phyloP scores from a whole-genome alignment of 1,140 invertebrate species.

The Aphis craccivora region DNA sequence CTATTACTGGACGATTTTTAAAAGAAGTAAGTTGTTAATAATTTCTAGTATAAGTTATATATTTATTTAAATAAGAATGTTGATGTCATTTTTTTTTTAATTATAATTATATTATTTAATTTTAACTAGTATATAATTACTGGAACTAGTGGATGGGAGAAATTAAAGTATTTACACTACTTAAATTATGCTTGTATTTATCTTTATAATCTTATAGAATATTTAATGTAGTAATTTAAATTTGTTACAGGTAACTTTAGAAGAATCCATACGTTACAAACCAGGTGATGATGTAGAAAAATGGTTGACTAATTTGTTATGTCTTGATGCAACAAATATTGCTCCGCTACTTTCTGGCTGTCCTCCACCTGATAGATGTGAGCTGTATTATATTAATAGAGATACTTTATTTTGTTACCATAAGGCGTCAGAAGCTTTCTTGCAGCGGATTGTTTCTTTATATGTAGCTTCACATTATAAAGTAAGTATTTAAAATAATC shows the following conservation, averaged over 20 bases:
- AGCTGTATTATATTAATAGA: constrained; percentile 90
- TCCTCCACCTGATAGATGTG: constrained; percentile 86
- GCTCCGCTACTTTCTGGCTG: constrained; percentile 76
- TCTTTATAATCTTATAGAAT: background rate
- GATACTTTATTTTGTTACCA: constrained; percentile 98
- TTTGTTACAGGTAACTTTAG: constrained; percentile 73
- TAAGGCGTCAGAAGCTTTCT: constrained; percentile 92
- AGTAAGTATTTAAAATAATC: constrained; percentile 64
- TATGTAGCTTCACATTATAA: constrained; percentile 99
- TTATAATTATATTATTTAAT: no score
- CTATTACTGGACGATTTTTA: constrained; percentile 67
- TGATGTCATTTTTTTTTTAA: no score
- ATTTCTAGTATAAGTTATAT: background rate
- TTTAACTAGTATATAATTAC: background rate
- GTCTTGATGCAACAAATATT: constrained; percentile 82
- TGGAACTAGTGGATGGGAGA: background rate
- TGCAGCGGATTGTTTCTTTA: constrained; percentile 90
- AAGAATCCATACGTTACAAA: constrained; percentile 95
- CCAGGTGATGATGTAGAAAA: constrained; percentile 86
- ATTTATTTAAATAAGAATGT: no score
- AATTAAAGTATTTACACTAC: background rate
- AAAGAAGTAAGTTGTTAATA: constrained; percentile 65
- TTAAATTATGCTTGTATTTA: no score
- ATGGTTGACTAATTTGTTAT: constrained; percentile 93
- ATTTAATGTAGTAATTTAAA: background rate